A percentile compares a stretch with the other conserved stretches of the same genome.
Evolutionary conservation across 2,888 invertebrate species (phyloP).

Genomic region (Agrotis puta): DNA sequence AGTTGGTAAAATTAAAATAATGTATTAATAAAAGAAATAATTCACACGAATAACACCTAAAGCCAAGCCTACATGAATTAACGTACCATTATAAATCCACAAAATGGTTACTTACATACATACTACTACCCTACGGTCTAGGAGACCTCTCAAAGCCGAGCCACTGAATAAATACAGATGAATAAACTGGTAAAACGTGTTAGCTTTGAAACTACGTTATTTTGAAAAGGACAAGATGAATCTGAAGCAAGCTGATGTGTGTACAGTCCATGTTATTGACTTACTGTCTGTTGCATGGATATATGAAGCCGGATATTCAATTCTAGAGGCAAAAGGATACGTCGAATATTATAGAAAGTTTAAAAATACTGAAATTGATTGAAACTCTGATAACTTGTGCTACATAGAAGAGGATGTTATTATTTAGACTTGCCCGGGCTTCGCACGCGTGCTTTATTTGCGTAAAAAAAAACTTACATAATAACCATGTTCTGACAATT

Average conservation of each 20-base stretch:
- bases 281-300: constrained; percentile 32
- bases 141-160: constrained; percentile 29
- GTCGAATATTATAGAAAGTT: not conserved
- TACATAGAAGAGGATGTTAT: not conserved
- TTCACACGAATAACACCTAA: not conserved
- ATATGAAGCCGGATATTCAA: constrained; percentile 23
- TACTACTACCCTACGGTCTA: not conserved
- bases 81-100: constrained; percentile 3
- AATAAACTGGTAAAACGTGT: constrained; percentile 51
- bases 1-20: not conserved
- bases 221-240: constrained; percentile 48
- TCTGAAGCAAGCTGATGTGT: constrained; percentile 37
- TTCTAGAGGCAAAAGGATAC: constrained; percentile 23
- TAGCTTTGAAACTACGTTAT: constrained; percentile 58
- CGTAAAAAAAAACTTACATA: too few species aligned
- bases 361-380: not conserved
- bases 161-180: constrained; percentile 55
- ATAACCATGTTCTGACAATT: too few species aligned
- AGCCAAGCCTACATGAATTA: constrained; percentile 10
- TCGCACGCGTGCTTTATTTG: not conserved
- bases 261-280: constrained; percentile 55
- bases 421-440: not conserved
- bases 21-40: not conserved
- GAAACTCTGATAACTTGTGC: not conserved
- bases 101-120: constrained; percentile 24